Conservation (phyloP, 2,113 vertebrate species). For the Actenoides hombroni region DNA sequence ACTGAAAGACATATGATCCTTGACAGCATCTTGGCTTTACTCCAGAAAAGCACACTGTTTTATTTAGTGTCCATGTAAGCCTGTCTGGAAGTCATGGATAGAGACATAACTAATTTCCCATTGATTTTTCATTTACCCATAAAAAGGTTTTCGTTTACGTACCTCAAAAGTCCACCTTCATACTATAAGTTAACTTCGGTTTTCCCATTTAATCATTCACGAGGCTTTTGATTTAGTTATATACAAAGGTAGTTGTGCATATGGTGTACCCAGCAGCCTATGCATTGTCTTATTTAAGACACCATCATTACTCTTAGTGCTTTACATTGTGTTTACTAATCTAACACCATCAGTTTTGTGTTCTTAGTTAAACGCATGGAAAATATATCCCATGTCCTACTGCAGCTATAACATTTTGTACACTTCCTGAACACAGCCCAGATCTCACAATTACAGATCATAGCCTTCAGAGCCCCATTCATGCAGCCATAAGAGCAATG, state of each 20-base stretch:
- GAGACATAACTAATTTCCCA: neutral
- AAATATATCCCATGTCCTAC: fast-evolving
- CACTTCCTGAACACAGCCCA: fast-evolving
- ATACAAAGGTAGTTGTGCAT: neutral
- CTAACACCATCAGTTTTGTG: neutral
- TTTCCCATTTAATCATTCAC: neutral
- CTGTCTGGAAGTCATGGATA: neutral
- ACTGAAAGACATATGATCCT: neutral
- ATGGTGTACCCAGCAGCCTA: neutral
- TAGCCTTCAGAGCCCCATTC: neutral
- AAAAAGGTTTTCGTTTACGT: neutral
- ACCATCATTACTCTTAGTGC: neutral
- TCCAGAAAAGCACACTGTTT: neutral
- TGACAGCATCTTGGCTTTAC: neutral
- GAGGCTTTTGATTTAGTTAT: neutral
- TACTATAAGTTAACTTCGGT: neutral
- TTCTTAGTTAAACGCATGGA: neutral
- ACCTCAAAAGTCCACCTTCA: neutral
- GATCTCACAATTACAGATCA: neutral
- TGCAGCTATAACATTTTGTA: neutral
- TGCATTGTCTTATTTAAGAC: neutral
- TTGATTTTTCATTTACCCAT: neutral
- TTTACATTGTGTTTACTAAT: neutral
- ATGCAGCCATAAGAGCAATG: fast-evolving
- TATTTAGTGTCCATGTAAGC: neutral